Base-by-base conservation (phyloP, 2,113 vertebrate species). In the Hiodon tergisus region DNA sequence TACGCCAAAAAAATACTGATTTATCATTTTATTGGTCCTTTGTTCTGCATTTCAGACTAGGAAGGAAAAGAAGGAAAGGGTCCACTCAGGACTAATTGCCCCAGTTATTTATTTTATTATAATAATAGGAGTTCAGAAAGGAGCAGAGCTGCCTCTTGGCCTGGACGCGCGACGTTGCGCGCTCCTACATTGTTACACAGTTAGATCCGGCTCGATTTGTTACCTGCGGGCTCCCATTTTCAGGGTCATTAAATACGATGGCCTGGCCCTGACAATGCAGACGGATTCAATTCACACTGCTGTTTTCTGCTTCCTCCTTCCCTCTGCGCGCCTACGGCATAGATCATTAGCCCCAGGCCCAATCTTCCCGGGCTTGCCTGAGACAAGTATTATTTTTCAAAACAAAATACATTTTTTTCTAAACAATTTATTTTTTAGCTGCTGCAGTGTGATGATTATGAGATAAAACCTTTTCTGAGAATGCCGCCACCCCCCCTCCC, bases 171-270 rank as follows among this genome's bases (percentile, higher is more conserved):
- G 31, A 31, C 31, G 31, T 31, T 31, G 31, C 31, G 31, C 31
- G 31, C 31, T 67, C 66, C 54, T 63, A 78, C 62, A 48, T 70
- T 75, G 75, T 73, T 62, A 73, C 48, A 61, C 53, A 65, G 55
- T 67, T 51, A 59, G 31, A 17, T 55, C 47, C 60, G 68, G 65
- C 11, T 51, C 69, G 75, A 72, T 76, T 52, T 76, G 47, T 11
- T 63, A 47, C 8, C 54, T 60, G 71, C 55, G 9, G 53, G 16
- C 13, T 73, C 66, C 59, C 65, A 75, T 74, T 76, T 74, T 74
- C 50, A 69, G 69, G 63, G 50, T 60, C 17, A 73, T 77, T 79
- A 60, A 17, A 67, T 60, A 62, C 62, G 60, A 46, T 70, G 16
- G 31, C 31, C 31, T 7, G 69, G 4, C 51, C 6, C 53, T 62